Conservation (phyloP, 2,888 invertebrate genomes). For the Mantis religiosa region DNA sequence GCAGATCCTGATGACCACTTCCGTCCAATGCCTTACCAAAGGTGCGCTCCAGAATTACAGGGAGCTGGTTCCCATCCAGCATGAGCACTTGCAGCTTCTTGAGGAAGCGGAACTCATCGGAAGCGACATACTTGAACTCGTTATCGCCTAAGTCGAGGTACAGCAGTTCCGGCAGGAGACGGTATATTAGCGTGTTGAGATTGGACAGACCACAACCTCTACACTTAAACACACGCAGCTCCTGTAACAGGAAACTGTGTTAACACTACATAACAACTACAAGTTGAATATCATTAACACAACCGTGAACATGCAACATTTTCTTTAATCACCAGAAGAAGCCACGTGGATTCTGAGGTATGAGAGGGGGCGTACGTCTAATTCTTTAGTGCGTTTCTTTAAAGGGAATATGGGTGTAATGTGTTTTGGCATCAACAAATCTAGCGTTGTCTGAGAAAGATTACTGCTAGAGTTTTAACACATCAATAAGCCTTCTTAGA, state of each 20-base stretch:
- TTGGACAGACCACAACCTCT: slow-evolving; percentile 66
- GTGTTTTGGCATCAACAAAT: no score
- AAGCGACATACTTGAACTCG: slow-evolving; percentile 67
- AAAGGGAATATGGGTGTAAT: no score
- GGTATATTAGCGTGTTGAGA: slow-evolving; percentile 75
- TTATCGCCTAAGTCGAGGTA: slow-evolving; percentile 75
- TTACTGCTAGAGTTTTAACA: no score
- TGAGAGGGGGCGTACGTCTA: no score
- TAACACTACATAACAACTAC: no score
- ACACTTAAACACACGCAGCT: slow-evolving; percentile 66
- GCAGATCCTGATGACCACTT: slow-evolving; percentile 45
- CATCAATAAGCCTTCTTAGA: no score
- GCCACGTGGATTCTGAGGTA: no score
- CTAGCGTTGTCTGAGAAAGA: no score
- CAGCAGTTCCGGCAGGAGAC: slow-evolving; percentile 65
- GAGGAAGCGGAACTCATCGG: slow-evolving; percentile 68
- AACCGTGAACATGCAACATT: no score
- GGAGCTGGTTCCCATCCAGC: slow-evolving; percentile 73
- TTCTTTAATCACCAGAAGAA: no score
- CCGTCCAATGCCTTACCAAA: slow-evolving; percentile 52
- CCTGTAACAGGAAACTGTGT: slow-evolving; percentile 47
- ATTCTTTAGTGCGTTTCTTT: no score
- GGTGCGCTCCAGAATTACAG: slow-evolving; percentile 68
- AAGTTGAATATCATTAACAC: no score
- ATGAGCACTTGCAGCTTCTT: slow-evolving; percentile 53